These are phyloP conservation scores for Melospiza georgiana DNA, from an alignment of 2,113 vertebrate species.

Conservation along the genomic window DNA sequence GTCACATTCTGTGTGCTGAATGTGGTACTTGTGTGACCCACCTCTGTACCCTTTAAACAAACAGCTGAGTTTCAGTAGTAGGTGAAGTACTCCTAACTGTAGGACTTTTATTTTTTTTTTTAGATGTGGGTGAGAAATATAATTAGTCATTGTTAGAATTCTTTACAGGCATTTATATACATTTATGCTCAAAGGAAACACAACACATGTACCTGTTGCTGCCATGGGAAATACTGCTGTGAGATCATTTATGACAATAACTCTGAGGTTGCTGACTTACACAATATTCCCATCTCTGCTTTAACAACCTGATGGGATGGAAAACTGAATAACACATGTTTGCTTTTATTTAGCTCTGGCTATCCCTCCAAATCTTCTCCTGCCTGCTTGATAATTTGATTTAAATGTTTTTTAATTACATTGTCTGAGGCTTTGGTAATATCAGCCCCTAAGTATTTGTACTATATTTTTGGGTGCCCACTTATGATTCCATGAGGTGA, in stretches of 20 bases:
- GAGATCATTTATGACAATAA: not conserved
- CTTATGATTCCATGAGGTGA: slow-evolving; percentile 47
- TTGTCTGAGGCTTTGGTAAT: slow-evolving; percentile 26
- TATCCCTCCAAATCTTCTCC: slow-evolving; percentile 13
- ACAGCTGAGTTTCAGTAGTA: not conserved
- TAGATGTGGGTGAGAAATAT: not conserved
- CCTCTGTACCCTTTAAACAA: not conserved
- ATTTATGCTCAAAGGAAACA: not conserved
- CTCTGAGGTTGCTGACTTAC: not conserved
- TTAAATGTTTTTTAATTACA: slow-evolving; percentile 42
- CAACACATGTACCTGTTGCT: not conserved
- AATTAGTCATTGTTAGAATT: not conserved
- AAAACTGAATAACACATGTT: not conserved
- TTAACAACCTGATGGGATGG: not conserved
- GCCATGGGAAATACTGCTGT: not conserved
- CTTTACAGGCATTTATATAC: not conserved
- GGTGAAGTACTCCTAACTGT: not conserved
- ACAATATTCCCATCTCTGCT: not conserved
- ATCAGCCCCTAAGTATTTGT: not conserved
- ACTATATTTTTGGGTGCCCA: not conserved
- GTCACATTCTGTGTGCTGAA: not conserved
- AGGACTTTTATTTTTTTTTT: not conserved
- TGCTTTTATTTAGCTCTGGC: not conserved
- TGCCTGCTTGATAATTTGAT: slow-evolving; percentile 21
- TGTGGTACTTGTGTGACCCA: not conserved